Conservation (phyloP, 2,888 invertebrate species). For the Andrena trimmerana region DNA sequence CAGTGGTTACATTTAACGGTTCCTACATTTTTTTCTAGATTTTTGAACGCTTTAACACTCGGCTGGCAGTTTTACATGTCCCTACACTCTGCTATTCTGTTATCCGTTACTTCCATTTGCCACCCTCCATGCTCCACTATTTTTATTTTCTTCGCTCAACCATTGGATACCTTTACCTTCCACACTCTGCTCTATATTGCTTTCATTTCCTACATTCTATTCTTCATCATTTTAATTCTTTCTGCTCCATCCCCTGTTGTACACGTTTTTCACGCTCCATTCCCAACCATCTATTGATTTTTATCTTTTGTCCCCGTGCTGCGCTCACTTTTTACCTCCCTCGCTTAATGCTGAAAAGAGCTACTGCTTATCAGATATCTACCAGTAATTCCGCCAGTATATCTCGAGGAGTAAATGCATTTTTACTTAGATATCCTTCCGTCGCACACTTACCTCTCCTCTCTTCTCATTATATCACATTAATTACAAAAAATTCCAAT, state of each 20-base stretch:
- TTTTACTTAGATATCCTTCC: no score
- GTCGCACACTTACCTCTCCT: no score
- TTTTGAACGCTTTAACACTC: no score
- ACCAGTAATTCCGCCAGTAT: no score
- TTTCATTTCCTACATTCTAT: neutral
- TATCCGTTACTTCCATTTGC: neutral
- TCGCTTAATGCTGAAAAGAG: no score
- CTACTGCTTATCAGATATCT: no score
- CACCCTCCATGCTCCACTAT: neutral
- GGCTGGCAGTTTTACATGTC: neutral
- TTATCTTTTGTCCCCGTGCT: neutral
- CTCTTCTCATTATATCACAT: no score
- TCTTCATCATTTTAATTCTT: conserved; percentile 4
- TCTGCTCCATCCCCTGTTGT: neutral
- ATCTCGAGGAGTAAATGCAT: no score
- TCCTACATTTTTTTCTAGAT: no score
- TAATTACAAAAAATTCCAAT: no score
- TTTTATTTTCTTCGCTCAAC: neutral
- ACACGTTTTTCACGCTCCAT: conserved; percentile 12
- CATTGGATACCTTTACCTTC: neutral
- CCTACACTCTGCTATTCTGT: neutral
- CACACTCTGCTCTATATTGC: neutral
- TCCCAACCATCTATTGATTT: neutral
- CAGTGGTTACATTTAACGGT: no score
- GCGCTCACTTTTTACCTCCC: neutral